Percentiles rank a stretch among this genome's conserved stretches.
phyloP scores from a whole-genome alignment of 1,140 invertebrate species.

The Drosophila takahashii region DNA sequence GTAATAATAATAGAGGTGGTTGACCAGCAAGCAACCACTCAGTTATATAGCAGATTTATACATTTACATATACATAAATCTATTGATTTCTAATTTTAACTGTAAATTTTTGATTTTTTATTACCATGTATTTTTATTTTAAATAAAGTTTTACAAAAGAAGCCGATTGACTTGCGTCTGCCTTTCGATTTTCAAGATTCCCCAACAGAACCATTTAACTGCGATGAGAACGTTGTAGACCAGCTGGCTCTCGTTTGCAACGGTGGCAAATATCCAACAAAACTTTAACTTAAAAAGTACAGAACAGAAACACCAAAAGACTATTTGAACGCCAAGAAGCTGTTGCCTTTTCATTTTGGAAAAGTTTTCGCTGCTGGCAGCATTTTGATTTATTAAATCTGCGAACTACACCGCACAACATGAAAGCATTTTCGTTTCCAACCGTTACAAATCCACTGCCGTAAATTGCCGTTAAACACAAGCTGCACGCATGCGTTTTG shows the following conservation, averaged over 20 bases:
- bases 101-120: constrained; percentile 81
- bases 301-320: constrained; percentile 13
- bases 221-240: constrained; percentile 56
- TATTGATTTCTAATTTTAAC: constrained; percentile 79
- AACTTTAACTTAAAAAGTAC: constrained; percentile 2
- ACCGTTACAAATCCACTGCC: constrained; percentile 74
- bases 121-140: constrained; percentile 80
- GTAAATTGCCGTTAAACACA: constrained; percentile 39
- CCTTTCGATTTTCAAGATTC: constrained; percentile 49
- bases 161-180: constrained; percentile 45
- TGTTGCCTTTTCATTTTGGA: constrained; percentile 52
- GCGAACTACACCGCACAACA: constrained; percentile 22
- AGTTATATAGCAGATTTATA: constrained; percentile 63
- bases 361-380: constrained; percentile 71
- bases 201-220: constrained; percentile 12
- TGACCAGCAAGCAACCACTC: constrained; percentile 22
- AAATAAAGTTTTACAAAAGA: constrained; percentile 81
- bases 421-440: constrained; percentile 51
- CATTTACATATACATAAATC: constrained; percentile 66
- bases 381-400: constrained; percentile 44
- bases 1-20: constrained; percentile 35
- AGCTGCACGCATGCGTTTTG: constrained; percentile 50
- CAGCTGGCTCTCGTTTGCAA: constrained; percentile 74
- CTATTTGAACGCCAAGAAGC: constrained; percentile 9
- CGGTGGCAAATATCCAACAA: constrained; percentile 24